Base-by-base conservation (phyloP, 2,888 invertebrate species). In the Marronus borbonicus region DNA sequence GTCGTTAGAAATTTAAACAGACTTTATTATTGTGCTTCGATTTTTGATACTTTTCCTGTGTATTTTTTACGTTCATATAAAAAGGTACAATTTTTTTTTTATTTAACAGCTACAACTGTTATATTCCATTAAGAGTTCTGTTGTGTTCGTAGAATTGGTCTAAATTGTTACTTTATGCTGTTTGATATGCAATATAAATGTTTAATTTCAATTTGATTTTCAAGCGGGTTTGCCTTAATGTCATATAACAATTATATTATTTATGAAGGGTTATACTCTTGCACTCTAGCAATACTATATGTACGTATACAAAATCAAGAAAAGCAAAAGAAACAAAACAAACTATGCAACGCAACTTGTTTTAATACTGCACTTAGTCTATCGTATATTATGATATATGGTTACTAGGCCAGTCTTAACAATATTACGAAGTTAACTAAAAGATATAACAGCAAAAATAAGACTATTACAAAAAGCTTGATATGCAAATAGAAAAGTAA, bases 391-490 rank as follows among this genome's bases (percentile, higher is more conserved):
- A 76, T 68, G 68, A 74, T 62, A 62, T 74, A 74, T 28, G 60
- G 55, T 74, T 60, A 60, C 78, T 81, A 81, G 81, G 81, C 81
- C 81, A 81, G 80, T 80, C 81, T 81, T 80, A 79, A 80, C 62
- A 76, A 58, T 50, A 50, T 66, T 55, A 75, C 62, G 12, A 60
- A 60, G 14, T 60, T 36, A 55, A 55, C 31, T 36, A 68, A 68
- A 79, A 65, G 52, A 78, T 74, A 65, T 76, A 75, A 80, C 66
- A 62, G 14, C 44, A 44, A 50, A 66, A 77, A 72, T 17, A 74
- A 66, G 31, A 28, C 28, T 74, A 49, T 50, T 60, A 17, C 44
- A 66, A 66, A 65, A 76, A 76, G 76, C 65, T 52, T 44, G 74
- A 74, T 60, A 65, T 66, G 36, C 24, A 65, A 66, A 76, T 17